Evolutionary conservation across 2,888 invertebrate genomes (phyloP).

Genomic region (Clepsis dumicolana): DNA sequence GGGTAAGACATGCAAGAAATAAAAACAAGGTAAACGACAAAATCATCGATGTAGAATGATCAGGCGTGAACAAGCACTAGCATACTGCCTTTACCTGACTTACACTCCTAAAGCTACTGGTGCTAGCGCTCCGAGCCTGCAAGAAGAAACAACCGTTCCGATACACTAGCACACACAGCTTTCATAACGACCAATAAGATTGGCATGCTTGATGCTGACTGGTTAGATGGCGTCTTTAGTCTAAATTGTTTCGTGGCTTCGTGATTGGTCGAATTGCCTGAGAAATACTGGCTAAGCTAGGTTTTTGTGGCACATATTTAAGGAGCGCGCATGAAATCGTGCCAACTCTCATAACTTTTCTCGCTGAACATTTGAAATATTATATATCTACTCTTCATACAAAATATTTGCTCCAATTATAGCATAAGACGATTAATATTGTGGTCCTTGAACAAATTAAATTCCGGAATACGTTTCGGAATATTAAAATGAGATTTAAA

Average conservation of each 20-base stretch:
- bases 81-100: slow-evolving; percentile 90
- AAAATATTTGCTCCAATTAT: background rate
- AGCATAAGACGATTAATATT: background rate
- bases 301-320: background rate
- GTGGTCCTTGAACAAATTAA: slow-evolving; percentile 7
- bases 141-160: slow-evolving; percentile 87
- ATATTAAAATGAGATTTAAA: slow-evolving; percentile 8
- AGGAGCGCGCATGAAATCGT: no score
- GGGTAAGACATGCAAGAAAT: slow-evolving; percentile 31
- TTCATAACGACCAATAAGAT: slow-evolving; percentile 77
- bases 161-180: slow-evolving; percentile 84
- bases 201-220: slow-evolving; percentile 67
- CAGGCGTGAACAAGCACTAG: slow-evolving; percentile 73
- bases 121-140: slow-evolving; percentile 95
- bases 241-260: background rate
- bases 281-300: background rate
- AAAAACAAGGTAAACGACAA: slow-evolving; percentile 69
- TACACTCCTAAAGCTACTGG: slow-evolving; percentile 96
- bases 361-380: background rate
- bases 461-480: background rate
- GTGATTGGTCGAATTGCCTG: background rate
- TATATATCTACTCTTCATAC: background rate
- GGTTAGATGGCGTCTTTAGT: slow-evolving; percentile 48
- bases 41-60: slow-evolving; percentile 61
- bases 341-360: no score